Base-by-base conservation (phyloP, 2,113 vertebrate genomes). In the Cynocephalus volans region DNA sequence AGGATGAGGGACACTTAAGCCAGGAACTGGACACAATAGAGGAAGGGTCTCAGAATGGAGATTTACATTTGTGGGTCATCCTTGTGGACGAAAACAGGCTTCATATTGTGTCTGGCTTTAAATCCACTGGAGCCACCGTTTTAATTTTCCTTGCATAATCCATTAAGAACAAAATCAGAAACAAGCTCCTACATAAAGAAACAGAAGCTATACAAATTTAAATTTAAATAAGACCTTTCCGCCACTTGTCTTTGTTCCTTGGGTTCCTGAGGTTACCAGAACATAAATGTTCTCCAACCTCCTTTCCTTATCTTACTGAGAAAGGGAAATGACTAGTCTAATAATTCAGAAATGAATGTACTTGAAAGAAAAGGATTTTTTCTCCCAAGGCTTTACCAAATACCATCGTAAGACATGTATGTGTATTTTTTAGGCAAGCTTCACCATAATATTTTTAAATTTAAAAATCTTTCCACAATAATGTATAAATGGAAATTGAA, bases 171-270 rank as follows among this genome's bases (percentile, higher is more conserved):
- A 81, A 90, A 88, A 79, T 28, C 48, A 87, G 70, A 67, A 86
- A 69, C n/a, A 62, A 56, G 54, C 36, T 15, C n/a, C 77, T 28
- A 0, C 31, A 4, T 6, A 45, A 54, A 82, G 88, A 93, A n/a
- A 73, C 6, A 58, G 54, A 75, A 10, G 14, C 13, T 60, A 13
- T 73, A 52, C 26, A 54, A 76, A 92, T 81, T 56, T 62, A 88
- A 73, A 80, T 54, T 84, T 81, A 96, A 96, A 64, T 76, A 83
- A 69, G 76, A 6, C 15, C 17, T n/a, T 90, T 86, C 67, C 50
- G 87, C 48, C 84, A 69, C 82, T 89, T 85, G 33, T 84, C 73
- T 89, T 58, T 86, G 33, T 89, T 64, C 33, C 33, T 77, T 26
- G 21, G 50, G 36, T 79, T 90, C 64, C 56, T 73, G 54, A 77